phyloP scores from a whole-genome alignment of 2,113 vertebrate genomes.

The Notarius lentiginosus region DNA sequence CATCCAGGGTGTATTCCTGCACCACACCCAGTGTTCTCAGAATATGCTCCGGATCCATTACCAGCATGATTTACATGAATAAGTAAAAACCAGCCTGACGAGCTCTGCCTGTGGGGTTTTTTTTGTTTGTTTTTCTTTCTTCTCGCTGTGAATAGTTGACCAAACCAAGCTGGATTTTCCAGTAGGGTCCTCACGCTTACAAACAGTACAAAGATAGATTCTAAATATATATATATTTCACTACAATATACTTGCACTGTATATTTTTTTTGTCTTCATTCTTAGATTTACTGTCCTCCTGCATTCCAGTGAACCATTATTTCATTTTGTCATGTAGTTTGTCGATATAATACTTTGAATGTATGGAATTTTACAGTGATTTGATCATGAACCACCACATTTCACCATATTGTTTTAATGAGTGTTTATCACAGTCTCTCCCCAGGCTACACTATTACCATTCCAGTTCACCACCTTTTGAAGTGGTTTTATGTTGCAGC shows the following conservation, averaged over 20 bases:
- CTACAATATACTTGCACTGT: slow-evolving; percentile 8
- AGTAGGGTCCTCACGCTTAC: neutral
- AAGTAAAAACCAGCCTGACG: neutral
- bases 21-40: neutral
- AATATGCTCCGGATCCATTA: neutral
- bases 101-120: neutral
- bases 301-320: slow-evolving; percentile 32
- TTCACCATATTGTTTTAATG: neutral
- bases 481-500: neutral
- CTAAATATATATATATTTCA: slow-evolving; percentile 35
- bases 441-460: neutral
- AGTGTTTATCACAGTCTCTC: neutral
- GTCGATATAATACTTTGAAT: neutral
- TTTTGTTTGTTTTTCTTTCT: neutral
- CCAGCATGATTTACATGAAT: neutral
- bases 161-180: neutral
- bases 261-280: neutral
- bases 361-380: neutral
- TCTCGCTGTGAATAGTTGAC: neutral
- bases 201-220: slow-evolving; percentile 27
- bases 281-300: slow-evolving; percentile 4
- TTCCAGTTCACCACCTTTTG: neutral
- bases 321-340: neutral
- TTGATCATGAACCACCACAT: neutral
- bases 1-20: neutral